These are phyloP conservation scores for Xiphophorus hellerii DNA, from an alignment of 2,113 vertebrate species.

Conservation along the genomic window DNA sequence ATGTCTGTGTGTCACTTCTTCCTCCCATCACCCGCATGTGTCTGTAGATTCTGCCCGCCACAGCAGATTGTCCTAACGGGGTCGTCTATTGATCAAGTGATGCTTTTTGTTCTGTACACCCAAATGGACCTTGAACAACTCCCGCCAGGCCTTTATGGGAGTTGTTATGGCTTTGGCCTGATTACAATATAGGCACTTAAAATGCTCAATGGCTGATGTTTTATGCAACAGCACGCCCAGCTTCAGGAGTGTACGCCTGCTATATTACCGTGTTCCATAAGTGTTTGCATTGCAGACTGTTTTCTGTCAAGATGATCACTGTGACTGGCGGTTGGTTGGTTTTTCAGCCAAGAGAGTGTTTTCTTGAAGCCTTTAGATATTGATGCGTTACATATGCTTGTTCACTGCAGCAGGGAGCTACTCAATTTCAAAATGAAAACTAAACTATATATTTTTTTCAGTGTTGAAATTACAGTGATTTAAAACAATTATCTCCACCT, in stretches of 20 bases:
- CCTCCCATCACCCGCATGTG: constrained; percentile 31
- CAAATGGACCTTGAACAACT: constrained; percentile 71
- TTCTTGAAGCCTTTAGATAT: constrained; percentile 12
- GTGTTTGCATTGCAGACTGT: constrained; percentile 29
- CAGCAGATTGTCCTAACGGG: constrained; percentile 70
- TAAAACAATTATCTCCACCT: neutral
- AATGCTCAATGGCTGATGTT: constrained; percentile 69
- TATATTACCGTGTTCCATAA: constrained; percentile 30
- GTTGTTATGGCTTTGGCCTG: constrained; percentile 64
- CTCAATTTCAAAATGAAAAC: too few species aligned
- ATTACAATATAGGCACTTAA: constrained; percentile 77
- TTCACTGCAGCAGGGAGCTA: neutral
- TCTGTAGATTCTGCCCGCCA: constrained; percentile 51
- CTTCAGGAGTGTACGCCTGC: constrained; percentile 44
- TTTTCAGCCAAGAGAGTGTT: constrained; percentile 28
- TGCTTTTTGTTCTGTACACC: constrained; percentile 68
- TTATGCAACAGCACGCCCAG: constrained; percentile 67
- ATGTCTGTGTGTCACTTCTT: constrained; percentile 7
- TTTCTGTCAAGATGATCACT: constrained; percentile 1
- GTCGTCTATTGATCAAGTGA: constrained; percentile 74
- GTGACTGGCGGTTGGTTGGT: constrained; percentile 12
- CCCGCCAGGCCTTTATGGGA: constrained; percentile 59
- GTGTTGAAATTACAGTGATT: neutral
- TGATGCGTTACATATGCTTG: constrained; percentile 49
- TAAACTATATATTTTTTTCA: neutral